Base-by-base conservation (phyloP, 2,113 vertebrate genomes). In the Neogale vison region DNA sequence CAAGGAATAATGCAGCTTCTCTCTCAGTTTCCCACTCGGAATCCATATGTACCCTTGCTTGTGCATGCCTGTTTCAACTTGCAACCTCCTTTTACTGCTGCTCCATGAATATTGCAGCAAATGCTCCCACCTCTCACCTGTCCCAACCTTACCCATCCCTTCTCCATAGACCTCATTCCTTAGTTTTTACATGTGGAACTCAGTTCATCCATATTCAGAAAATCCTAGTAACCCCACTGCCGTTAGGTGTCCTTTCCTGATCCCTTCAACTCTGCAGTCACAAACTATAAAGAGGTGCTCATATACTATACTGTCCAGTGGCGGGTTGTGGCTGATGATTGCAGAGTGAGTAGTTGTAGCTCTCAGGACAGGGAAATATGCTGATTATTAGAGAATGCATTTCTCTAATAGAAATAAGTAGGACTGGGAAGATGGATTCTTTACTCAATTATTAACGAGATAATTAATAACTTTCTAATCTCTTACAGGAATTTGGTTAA, bases 381-480 rank as follows among this genome's bases (percentile, higher is more conserved):
- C 23, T 1, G 0, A 81, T 86, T 89, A 52, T 84, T 74, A 96
- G 18, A 90, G n/a, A 88, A 79, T 36, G 26, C 36, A 45, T 82
- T 91, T 74, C 67, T 86, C 34, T 52, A 69, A 45, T 11, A 94
- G 61, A 94, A 90, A 90, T 74, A 74, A 61, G 76, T 23, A 69
- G 12, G 18, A 11, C 8, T 50, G 26, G 57, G 31, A 84, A 96
- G 67, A 81, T 55, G 5, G 39, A 86, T 81, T 47, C 59, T 81
- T 29, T 94, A 39, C 57, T 92, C 63, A 97, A 93, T 86, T 95
- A 94, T 83, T 94, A 93, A 90, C 29, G 94, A 79, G 84, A 67
- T 47, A 95, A 86, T 92, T 67, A 89, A 72, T 92, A 95, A 89
- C 67, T 55, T 90, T 17, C 90, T 50, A 74, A 45, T 93, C 9